phyloP scores from a whole-genome alignment of 2,113 vertebrate genomes.

The Ammodytes dubius region DNA sequence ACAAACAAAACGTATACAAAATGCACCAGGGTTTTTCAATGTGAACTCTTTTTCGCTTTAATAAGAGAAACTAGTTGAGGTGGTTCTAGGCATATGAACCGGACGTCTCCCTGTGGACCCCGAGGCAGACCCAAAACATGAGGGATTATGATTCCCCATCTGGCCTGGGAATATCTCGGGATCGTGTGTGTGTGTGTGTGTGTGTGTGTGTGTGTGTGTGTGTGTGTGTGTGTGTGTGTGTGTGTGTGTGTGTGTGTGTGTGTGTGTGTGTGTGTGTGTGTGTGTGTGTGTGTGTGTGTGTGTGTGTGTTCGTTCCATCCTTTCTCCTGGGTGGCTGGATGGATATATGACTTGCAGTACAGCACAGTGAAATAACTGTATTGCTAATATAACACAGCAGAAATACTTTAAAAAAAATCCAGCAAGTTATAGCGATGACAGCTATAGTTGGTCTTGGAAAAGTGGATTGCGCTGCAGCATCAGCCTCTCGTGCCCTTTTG shows the following conservation, averaged over 20 bases:
- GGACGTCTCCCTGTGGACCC: background rate
- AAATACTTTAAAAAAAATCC: background rate
- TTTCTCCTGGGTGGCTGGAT: background rate
- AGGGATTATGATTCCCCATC: slow-evolving; percentile 20
- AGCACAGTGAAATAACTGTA: slow-evolving; percentile 1
- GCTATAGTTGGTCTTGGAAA: background rate
- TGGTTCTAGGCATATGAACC: background rate
- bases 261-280: background rate
- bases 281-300: background rate
- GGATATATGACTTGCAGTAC: background rate
- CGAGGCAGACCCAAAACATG: background rate
- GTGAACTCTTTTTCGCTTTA: background rate
- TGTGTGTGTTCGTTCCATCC: too few relatives aligned
- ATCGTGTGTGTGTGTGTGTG: background rate
- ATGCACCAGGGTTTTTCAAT: background rate
- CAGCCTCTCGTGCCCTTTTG: slow-evolving; percentile 6
- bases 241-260: background rate
- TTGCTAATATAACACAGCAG: slow-evolving; percentile 1
- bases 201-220: background rate
- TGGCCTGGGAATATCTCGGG: slow-evolving; percentile 10
- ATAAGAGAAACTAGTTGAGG: slow-evolving; percentile 15
- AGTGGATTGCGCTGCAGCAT: slow-evolving; percentile 2
- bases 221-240: background rate
- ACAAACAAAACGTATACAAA: slow-evolving; percentile 9
- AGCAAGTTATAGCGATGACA: background rate